phyloP scores from a whole-genome alignment of 1,140 invertebrate species.

The Octopus sinensis region DNA sequence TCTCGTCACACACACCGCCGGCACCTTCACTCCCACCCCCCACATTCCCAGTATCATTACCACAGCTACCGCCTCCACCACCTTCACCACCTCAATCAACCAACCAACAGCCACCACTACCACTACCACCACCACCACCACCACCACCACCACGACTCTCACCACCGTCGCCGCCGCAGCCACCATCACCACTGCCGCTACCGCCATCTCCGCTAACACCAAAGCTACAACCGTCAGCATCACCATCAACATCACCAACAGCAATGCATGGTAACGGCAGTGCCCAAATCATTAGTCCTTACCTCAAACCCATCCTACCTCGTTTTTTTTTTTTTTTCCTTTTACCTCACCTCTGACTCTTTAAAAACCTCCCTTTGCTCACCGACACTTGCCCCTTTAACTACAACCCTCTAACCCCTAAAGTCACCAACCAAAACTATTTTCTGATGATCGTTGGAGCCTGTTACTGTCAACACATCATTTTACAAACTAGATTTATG shows the following conservation, averaged over 20 bases:
- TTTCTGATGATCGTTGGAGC: no score
- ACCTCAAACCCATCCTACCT: neutral
- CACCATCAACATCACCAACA: neutral
- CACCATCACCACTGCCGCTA: neutral
- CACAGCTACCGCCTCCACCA: neutral
- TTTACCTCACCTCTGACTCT: no score
- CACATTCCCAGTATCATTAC: neutral
- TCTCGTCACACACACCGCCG: neutral
- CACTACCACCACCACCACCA: constrained; percentile 1
- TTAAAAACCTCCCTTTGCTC: no score
- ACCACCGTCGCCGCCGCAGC: no score
- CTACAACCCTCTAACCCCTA: no score
- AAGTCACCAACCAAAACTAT: no score
- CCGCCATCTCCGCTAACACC: constrained; percentile 5
- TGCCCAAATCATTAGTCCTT: neutral
- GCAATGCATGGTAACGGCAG: neutral
- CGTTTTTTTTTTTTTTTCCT: neutral
- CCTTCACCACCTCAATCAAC: neutral
- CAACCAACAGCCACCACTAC: neutral
- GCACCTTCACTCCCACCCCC: neutral
- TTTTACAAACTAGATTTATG: no score
- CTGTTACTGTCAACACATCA: no score
- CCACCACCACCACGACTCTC: constrained; percentile 13
- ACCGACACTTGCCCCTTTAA: no score
- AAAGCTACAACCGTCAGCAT: neutral